Evolutionary conservation across 2,113 vertebrate species (phyloP).

Genomic region (Thamnaconus septentrionalis): DNA sequence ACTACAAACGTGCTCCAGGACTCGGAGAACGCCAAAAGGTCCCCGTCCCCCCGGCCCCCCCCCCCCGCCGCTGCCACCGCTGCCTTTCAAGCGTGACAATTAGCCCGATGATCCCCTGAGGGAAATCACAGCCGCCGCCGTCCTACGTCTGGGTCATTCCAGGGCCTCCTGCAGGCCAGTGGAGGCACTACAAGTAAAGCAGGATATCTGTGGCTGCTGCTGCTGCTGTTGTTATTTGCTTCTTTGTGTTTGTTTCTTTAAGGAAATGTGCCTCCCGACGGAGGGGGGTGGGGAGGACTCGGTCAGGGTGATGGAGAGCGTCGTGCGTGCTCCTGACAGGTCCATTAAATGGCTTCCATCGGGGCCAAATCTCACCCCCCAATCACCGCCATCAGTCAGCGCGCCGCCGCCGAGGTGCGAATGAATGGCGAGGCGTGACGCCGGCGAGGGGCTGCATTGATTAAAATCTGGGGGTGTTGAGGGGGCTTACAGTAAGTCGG

Average conservation of each 20-base stretch:
- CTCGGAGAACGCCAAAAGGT: constrained; percentile 37
- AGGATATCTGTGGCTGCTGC: background rate
- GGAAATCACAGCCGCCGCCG: constrained; percentile 38
- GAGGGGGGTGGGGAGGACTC: background rate
- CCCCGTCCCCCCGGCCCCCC: too few species aligned
- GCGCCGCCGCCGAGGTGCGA: constrained; percentile 12
- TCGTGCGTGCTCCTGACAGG: constrained; percentile 26
- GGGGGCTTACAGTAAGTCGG: constrained; percentile 25
- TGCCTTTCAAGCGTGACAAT: constrained; percentile 38
- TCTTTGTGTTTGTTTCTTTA: constrained; percentile 22
- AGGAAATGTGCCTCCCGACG: background rate
- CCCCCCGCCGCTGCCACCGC: background rate
- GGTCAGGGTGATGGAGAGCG: constrained; percentile 17
- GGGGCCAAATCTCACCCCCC: constrained; percentile 29
- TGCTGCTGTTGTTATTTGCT: background rate
- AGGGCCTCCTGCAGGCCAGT: constrained; percentile 4
- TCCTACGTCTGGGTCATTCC: background rate
- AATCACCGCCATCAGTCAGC: constrained; percentile 46
- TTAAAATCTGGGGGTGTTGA: constrained; percentile 31
- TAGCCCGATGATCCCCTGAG: constrained; percentile 41
- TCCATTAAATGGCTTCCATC: constrained; percentile 45
- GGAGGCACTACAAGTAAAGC: background rate
- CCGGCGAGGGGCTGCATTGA: constrained; percentile 3
- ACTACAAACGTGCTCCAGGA: constrained; percentile 32
- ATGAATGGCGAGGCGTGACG: constrained; percentile 17